A percentile compares a stretch with the other conserved stretches of the same genome.
Conservation (phyloP, 2,113 vertebrate genomes). For the Micronycteris hirsuta region DNA sequence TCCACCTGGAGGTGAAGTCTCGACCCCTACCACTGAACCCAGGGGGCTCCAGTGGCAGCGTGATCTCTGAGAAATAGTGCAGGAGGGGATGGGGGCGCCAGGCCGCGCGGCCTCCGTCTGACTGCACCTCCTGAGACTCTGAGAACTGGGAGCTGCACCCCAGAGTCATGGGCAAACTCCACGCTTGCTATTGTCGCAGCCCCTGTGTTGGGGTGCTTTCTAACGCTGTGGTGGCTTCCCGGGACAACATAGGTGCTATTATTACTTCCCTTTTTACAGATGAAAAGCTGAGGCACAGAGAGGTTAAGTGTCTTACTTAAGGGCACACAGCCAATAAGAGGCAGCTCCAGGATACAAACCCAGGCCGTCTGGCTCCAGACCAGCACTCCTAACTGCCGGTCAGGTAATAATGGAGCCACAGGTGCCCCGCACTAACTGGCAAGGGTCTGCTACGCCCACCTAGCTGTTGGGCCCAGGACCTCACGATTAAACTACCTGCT, state of each 20-base stretch:
- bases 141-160: fast-evolving
- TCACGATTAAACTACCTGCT: fast-evolving
- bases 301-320: background rate
- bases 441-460: background rate
- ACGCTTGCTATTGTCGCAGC: fast-evolving
- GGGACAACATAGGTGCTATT: background rate
- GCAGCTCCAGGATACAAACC: background rate
- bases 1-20: too few species aligned
- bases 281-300: background rate
- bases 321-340: background rate
- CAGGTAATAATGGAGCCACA: background rate
- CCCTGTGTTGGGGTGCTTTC: background rate
- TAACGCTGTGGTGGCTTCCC: fast-evolving
- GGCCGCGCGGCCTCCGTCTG: background rate
- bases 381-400: fast-evolving
- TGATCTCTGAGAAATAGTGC: background rate
- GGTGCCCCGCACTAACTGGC: background rate
- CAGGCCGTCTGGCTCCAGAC: background rate
- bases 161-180: too few species aligned
- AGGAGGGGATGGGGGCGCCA: background rate
- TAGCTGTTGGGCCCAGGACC: background rate
- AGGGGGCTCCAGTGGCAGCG: background rate
- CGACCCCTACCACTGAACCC: background rate
- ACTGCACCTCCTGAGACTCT: background rate
- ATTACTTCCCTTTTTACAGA: fast-evolving